phyloP scores from a whole-genome alignment of 2,797 vertebrate species.

The Myripristis murdjan region DNA sequence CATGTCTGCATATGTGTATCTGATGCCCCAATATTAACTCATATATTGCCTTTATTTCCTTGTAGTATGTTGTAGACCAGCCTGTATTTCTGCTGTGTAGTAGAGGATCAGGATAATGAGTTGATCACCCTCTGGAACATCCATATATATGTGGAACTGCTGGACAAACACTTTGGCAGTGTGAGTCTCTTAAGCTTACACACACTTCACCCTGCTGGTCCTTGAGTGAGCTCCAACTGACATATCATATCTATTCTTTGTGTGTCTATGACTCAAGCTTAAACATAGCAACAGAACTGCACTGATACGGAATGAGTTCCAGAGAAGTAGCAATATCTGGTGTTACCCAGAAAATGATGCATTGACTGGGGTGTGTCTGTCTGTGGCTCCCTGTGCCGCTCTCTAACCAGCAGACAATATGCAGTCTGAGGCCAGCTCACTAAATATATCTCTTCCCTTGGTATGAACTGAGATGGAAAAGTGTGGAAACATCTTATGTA shows the following conservation, averaged over 20 bases:
- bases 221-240: background rate
- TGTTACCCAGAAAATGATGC: background rate
- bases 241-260: no score
- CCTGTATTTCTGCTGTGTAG: constrained; percentile 94
- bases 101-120: constrained; percentile 94
- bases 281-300: background rate
- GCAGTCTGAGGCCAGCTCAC: background rate
- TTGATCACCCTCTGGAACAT: constrained; percentile 95
- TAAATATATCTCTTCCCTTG: constrained; percentile 15
- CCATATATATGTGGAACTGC: constrained; percentile 93
- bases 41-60: background rate
- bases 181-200: constrained; percentile 81
- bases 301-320: background rate
- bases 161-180: constrained; percentile 96
- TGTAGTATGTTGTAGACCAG: constrained; percentile 82
- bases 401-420: background rate
- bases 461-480: constrained; percentile 5
- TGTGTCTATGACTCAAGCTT: background rate
- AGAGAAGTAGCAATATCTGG: background rate
- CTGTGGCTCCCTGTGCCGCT: constrained; percentile 1
- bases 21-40: background rate
- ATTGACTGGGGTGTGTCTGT: constrained; percentile 20
- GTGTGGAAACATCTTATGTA: constrained; percentile 9
- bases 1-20: no score
- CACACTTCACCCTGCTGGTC: background rate